These are phyloP conservation scores for Philonicus albiceps DNA, from an alignment of 2,888 invertebrate species.

Conservation along the genomic window DNA sequence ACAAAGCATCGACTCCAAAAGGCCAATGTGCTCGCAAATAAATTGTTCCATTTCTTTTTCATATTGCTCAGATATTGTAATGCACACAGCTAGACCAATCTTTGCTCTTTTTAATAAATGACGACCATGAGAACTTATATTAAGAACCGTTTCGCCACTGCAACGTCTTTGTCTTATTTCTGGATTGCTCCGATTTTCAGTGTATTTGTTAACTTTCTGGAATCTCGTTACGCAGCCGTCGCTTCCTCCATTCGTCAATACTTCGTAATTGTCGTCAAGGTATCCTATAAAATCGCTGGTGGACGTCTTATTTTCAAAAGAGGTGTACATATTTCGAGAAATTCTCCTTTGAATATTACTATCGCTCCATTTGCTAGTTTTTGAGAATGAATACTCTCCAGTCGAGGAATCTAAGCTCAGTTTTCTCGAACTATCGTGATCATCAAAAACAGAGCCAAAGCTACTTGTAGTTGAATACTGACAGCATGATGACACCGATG, in stretches of 20 bases:
- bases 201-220: slow-evolving; percentile 56
- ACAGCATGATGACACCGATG: slow-evolving; percentile 52
- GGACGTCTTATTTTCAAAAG: slow-evolving; percentile 62
- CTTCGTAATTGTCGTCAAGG: slow-evolving; percentile 57
- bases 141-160: slow-evolving; percentile 30
- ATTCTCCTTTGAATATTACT: slow-evolving; percentile 69
- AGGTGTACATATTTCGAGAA: slow-evolving; percentile 67
- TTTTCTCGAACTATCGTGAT: slow-evolving; percentile 56
- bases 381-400: slow-evolving; percentile 53
- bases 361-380: slow-evolving; percentile 66
- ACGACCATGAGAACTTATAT: slow-evolving; percentile 18
- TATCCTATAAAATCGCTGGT: slow-evolving; percentile 62
- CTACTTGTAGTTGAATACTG: slow-evolving; percentile 63
- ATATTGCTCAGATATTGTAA: slow-evolving; percentile 67
- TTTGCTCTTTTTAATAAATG: slow-evolving; percentile 63
- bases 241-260: slow-evolving; percentile 52
- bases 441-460: slow-evolving; percentile 60
- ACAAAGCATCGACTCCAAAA: slow-evolving; percentile 77
- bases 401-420: slow-evolving; percentile 57
- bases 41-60: slow-evolving; percentile 75
- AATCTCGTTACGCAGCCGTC: slow-evolving; percentile 56
- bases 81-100: slow-evolving; percentile 73
- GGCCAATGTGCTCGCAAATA: slow-evolving; percentile 81
- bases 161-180: slow-evolving; percentile 51
- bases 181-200: slow-evolving; percentile 61